A percentile compares a stretch with the other conserved stretches of the same genome.
Conservation (phyloP, 2,888 invertebrate genomes). For the Dendrolimus pini region DNA sequence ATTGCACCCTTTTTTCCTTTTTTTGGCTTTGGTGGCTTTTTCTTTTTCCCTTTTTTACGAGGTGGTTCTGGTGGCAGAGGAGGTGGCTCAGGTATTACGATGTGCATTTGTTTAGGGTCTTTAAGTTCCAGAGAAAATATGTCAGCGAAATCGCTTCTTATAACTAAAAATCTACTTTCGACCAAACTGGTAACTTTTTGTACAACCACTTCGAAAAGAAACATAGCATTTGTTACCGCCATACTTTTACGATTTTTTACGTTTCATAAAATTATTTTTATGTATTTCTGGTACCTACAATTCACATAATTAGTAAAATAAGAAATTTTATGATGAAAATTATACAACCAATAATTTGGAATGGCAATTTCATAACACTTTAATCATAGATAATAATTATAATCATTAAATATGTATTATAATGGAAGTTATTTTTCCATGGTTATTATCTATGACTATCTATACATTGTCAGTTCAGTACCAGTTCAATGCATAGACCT, state of each 20-base stretch:
- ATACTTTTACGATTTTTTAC: slow-evolving; percentile 32
- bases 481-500: too few relatives aligned
- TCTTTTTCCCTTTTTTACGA: slow-evolving; percentile 45
- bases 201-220: slow-evolving; percentile 63
- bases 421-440: too few relatives aligned
- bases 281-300: too few relatives aligned
- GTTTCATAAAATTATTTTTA: neutral
- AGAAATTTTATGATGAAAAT: neutral
- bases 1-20: slow-evolving; percentile 47
- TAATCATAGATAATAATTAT: too few relatives aligned
- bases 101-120: slow-evolving; percentile 65
- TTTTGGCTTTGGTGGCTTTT: slow-evolving; percentile 36
- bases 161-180: slow-evolving; percentile 45
- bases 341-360: neutral
- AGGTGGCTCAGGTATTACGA: slow-evolving; percentile 60
- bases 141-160: slow-evolving; percentile 59
- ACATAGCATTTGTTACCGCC: slow-evolving; percentile 59
- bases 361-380: neutral
- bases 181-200: slow-evolving; percentile 49
- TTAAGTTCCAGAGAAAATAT: slow-evolving; percentile 62
- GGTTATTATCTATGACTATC: too few relatives aligned
- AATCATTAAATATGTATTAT: too few relatives aligned
- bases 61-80: slow-evolving; percentile 56
- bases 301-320: slow-evolving; percentile 6
- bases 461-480: too few relatives aligned